Evolutionary conservation across 2,888 invertebrate genomes (phyloP), one percentile per base, ranked within the genome.

Genomic region (Melitaea athalia): DNA sequence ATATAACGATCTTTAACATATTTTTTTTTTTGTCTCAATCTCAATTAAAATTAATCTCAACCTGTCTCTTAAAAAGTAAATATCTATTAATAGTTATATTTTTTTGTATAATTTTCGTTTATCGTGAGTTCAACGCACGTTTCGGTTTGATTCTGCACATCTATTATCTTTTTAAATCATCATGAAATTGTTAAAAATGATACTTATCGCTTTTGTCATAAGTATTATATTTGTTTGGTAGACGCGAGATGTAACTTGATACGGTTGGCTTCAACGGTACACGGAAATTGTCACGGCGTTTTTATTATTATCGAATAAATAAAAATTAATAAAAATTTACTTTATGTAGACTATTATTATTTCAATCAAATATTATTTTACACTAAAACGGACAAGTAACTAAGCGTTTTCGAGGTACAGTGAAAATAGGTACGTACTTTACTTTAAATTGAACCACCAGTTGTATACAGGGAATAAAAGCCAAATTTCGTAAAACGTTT

Each of bases 71-170:
- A 24, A 11, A 50, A 11, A 17, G 8, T 50, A 50, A 17, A 50
- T 31, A 31, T 31, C 7, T n/a, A 14, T 17, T 24, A n/a, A 14
- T 24, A 14, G 5, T n/a, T 14, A n/a, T 24, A 24, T 14, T 31
- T 55, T n/a, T 55, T 55, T 6, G 14, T 14, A 24, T 1, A 55
- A 31, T 55, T 55, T 55, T 55, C 53, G 64, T 57, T 53, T 38
- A 43, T 60, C 10, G 33, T 47, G 62, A 62, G 70, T 70, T 70
- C 68, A 70, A 70, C 59, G 70, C 62, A 68, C 70, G 70, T 64
- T 59, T 62, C 64, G 70, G 47, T 62, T 59, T 62, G 62, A 63
- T 68, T 68, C 67, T 59, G 63, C 67, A 64, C 67, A 59, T 61
- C 61, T 61, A 68, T 70, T 59, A 70, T 63, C 57, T 47, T 62